A percentile compares a stretch with the other conserved stretches of the same genome.
Evolutionary conservation across 2,888 invertebrate species (phyloP).

Genomic region (Lutraria lutraria): DNA sequence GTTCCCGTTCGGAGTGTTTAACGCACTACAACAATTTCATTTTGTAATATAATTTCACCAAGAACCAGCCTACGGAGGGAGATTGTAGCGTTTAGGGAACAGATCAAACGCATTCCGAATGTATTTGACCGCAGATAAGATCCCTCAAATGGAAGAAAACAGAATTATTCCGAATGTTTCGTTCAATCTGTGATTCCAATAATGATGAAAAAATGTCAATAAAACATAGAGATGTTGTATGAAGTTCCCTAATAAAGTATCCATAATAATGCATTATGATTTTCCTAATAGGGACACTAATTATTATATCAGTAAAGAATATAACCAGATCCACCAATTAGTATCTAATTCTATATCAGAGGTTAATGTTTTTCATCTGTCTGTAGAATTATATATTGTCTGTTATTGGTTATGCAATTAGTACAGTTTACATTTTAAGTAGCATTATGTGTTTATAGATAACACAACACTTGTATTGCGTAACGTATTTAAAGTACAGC

Average conservation of each 20-base stretch:
- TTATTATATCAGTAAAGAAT: conserved; percentile 12
- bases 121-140: conserved; percentile 14
- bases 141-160: not conserved
- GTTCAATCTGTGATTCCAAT: not conserved
- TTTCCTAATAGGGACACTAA: not conserved
- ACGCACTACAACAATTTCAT: too few species aligned
- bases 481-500: too few species aligned
- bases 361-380: not conserved
- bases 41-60: too few species aligned
- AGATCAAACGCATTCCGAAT: not conserved
- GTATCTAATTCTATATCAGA: not conserved
- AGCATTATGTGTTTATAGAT: not conserved
- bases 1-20: too few species aligned
- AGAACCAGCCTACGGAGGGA: too few species aligned
- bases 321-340: not conserved
- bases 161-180: not conserved
- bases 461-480: not conserved
- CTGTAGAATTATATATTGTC: not conserved
- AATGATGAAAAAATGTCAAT: conserved; percentile 14
- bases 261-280: not conserved
- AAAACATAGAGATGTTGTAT: not conserved
- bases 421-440: not conserved
- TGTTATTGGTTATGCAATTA: not conserved
- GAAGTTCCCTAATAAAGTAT: not conserved
- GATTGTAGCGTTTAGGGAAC: not conserved